A percentile compares a stretch with the other conserved stretches of the same genome.
phyloP scores from a whole-genome alignment of 2,888 invertebrate genomes.

The Drosophila ustulata region DNA sequence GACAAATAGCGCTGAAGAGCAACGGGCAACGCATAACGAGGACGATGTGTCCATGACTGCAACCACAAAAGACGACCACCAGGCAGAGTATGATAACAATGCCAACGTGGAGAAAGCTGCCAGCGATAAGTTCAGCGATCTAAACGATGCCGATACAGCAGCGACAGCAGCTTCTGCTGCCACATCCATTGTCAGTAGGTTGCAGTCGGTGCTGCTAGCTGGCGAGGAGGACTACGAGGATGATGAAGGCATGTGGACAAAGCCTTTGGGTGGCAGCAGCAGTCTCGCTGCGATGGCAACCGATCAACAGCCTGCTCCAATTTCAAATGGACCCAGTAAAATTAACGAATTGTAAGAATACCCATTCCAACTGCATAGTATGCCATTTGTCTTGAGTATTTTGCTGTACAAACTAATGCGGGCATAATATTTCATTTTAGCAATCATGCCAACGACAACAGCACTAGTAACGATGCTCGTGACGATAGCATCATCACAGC shows the following conservation, averaged over 20 bases:
- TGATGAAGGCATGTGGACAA: constrained; percentile 83
- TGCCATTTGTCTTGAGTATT: too few species aligned
- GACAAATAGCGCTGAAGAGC: constrained; percentile 20
- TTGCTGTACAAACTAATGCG: not conserved
- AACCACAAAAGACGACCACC: constrained; percentile 44
- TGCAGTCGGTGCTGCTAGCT: constrained; percentile 72
- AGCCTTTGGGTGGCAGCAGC: constrained; percentile 75
- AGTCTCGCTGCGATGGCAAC: constrained; percentile 39
- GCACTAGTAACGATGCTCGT: constrained; percentile 49
- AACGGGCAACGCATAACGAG: constrained; percentile 31
- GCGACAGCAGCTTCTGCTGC: constrained; percentile 42
- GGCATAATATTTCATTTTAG: constrained; percentile 29
- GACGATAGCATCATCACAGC: constrained; percentile 47
- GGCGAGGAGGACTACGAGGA: constrained; percentile 80
- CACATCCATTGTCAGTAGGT: constrained; percentile 59
- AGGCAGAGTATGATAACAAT: constrained; percentile 82
- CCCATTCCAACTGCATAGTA: not conserved
- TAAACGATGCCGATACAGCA: constrained; percentile 45
- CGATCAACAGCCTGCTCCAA: constrained; percentile 38
- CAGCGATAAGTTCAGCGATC: constrained; percentile 47
- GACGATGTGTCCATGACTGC: constrained; percentile 42
- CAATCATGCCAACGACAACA: constrained; percentile 69
- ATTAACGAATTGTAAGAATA: constrained; percentile 70
- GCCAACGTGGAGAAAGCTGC: constrained; percentile 82
- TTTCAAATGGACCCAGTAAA: constrained; percentile 75